A percentile compares a stretch with the other conserved stretches of the same genome.
Evolutionary conservation across 2,888 invertebrate species (phyloP).

Genomic region (Diplolepis rosae): DNA sequence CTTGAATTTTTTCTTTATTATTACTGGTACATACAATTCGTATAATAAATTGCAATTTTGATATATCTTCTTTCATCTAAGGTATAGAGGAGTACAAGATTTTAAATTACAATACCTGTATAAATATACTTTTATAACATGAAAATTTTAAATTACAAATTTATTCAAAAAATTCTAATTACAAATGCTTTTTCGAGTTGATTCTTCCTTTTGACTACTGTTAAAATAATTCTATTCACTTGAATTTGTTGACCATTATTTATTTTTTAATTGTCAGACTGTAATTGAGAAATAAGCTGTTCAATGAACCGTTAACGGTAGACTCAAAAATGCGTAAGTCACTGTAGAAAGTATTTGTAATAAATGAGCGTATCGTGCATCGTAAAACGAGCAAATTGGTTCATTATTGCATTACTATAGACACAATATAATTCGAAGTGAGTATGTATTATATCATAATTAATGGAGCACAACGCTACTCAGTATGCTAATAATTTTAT

Average conservation of each 20-base stretch:
- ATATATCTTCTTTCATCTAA: no score
- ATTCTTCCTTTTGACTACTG: neutral
- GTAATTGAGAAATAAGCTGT: neutral
- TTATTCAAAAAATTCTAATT: no score
- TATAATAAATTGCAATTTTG: no score
- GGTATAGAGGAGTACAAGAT: no score
- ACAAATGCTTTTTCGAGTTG: neutral
- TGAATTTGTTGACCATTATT: neutral
- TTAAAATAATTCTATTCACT: neutral
- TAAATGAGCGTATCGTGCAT: conserved; percentile 14
- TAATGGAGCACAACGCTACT: conserved; percentile 5
- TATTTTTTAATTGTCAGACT: neutral
- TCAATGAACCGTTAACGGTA: neutral
- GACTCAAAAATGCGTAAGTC: neutral
- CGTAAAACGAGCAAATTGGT: neutral
- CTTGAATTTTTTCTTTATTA: no score
- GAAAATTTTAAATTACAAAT: no score
- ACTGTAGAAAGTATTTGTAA: neutral
- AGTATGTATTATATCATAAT: no score
- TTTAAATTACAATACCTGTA: no score
- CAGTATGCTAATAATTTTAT: neutral
- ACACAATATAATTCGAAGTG: conserved; percentile 10
- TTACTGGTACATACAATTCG: no score
- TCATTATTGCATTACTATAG: conserved; percentile 6
- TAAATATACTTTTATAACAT: no score